These are phyloP conservation scores for Caenorhabditis briggsae DNA, from an alignment of 1,140 invertebrate species.

Conservation along the genomic window DNA sequence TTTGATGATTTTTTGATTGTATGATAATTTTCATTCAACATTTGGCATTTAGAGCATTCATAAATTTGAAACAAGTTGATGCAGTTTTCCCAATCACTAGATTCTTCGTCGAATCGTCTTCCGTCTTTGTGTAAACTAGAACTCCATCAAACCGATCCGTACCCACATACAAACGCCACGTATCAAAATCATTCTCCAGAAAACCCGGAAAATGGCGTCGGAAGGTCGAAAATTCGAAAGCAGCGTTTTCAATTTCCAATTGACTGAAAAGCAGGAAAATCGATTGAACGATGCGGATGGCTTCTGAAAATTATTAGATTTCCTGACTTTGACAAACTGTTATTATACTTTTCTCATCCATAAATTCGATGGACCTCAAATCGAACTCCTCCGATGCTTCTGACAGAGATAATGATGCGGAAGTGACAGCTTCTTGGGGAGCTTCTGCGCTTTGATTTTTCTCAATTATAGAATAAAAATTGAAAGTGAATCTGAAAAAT, in stretches of 20 bases:
- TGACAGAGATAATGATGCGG: not conserved
- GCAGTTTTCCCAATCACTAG: not conserved
- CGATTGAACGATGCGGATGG: not conserved
- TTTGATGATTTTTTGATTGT: no score
- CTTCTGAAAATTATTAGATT: not conserved
- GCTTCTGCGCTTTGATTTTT: not conserved
- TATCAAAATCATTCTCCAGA: not conserved
- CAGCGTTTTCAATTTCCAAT: not conserved
- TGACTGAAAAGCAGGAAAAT: not conserved
- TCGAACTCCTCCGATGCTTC: constrained; percentile 12
- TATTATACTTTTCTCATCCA: not conserved
- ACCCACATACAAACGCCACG: constrained; percentile 23
- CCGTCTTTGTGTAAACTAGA: not conserved
- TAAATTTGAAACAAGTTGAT: not conserved
- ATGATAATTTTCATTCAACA: not conserved
- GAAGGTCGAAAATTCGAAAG: not conserved
- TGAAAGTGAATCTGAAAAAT: not conserved
- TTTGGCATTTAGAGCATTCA: not conserved
- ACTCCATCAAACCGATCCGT: not conserved
- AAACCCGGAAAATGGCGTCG: not conserved
- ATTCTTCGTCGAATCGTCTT: not conserved
- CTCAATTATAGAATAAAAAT: not conserved
- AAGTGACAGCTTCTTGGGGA: not conserved
- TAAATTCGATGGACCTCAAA: constrained; percentile 5
- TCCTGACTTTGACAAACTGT: not conserved